Evolutionary conservation across 2,888 invertebrate genomes (phyloP).

Genomic region (Hirtodrosophila histrioides): DNA sequence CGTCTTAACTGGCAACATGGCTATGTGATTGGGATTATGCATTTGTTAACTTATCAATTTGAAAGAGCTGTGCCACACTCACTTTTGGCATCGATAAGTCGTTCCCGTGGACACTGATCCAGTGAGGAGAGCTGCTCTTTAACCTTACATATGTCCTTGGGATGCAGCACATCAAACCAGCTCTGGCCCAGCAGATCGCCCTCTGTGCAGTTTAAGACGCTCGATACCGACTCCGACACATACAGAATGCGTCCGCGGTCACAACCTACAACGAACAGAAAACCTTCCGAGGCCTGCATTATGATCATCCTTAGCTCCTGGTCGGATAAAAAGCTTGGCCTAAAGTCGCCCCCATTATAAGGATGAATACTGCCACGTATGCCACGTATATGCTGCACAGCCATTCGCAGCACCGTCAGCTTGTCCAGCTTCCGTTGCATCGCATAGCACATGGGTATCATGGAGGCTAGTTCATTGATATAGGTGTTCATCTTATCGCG

Average conservation of each 20-base stretch:
- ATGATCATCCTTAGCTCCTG: conserved; percentile 94
- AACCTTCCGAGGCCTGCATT: conserved; percentile 94
- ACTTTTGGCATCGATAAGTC: conserved; percentile 97
- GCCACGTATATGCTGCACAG: conserved; percentile 95
- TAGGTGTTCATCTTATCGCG: conserved; percentile 98
- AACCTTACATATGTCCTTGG: conserved; percentile 96
- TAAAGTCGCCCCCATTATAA: conserved; percentile 90
- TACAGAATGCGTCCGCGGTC: conserved; percentile 95
- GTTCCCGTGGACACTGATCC: conserved; percentile 93
- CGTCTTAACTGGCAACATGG: conserved; percentile 95
- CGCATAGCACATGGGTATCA: conserved; percentile 97
- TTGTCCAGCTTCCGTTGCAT: conserved; percentile 97
- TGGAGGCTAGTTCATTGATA: conserved; percentile 93
- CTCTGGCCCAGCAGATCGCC: conserved; percentile 95
- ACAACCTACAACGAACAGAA: conserved; percentile 96
- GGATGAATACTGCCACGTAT: conserved; percentile 90
- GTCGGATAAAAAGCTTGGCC: conserved; percentile 93
- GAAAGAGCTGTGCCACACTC: conserved; percentile 39
- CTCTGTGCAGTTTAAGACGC: conserved; percentile 92
- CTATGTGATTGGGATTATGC: conserved; percentile 84
- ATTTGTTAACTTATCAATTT: background rate
- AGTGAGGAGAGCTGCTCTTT: conserved; percentile 97
- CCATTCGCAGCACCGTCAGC: conserved; percentile 94
- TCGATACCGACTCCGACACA: conserved; percentile 94
- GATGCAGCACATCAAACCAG: conserved; percentile 96